Percentiles rank a stretch among this genome's conserved stretches.
Evolutionary conservation across 2,113 vertebrate species (phyloP).

Genomic region (Numenius arquata): DNA sequence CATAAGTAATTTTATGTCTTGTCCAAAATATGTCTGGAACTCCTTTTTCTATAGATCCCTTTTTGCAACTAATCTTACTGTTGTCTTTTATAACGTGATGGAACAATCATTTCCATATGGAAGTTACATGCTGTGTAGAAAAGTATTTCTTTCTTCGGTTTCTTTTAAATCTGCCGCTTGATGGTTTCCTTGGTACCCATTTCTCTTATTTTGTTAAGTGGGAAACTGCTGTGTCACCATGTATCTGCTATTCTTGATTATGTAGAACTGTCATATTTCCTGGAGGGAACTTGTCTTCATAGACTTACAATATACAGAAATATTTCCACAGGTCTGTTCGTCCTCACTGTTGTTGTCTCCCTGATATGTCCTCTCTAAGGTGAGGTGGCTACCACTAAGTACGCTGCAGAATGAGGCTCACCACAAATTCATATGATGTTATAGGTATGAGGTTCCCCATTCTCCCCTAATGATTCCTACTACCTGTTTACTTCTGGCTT

Average conservation of each 20-base stretch:
- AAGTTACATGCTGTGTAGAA: not conserved
- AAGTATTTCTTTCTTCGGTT: not conserved
- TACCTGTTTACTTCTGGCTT: not conserved
- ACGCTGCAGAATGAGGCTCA: not conserved
- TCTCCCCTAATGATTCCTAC: not conserved
- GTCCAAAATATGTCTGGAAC: not conserved
- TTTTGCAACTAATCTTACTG: not conserved
- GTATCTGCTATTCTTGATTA: not conserved
- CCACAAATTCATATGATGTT: not conserved
- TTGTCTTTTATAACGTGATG: not conserved
- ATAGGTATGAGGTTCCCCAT: not conserved
- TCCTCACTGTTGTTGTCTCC: not conserved
- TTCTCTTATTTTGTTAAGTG: not conserved
- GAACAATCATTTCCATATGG: not conserved
- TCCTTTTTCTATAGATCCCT: not conserved
- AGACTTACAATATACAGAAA: not conserved
- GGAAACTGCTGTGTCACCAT: fast-evolving
- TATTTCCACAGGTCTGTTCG: not conserved
- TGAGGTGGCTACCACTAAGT: not conserved
- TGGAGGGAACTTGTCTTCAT: not conserved
- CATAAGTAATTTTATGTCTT: not conserved
- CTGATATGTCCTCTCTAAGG: not conserved
- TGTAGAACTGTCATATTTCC: not conserved
- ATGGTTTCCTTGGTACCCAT: not conserved
- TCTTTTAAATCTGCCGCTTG: not conserved